Base-by-base conservation (phyloP, 2,113 vertebrate genomes). In the Alexandromys fortis region DNA sequence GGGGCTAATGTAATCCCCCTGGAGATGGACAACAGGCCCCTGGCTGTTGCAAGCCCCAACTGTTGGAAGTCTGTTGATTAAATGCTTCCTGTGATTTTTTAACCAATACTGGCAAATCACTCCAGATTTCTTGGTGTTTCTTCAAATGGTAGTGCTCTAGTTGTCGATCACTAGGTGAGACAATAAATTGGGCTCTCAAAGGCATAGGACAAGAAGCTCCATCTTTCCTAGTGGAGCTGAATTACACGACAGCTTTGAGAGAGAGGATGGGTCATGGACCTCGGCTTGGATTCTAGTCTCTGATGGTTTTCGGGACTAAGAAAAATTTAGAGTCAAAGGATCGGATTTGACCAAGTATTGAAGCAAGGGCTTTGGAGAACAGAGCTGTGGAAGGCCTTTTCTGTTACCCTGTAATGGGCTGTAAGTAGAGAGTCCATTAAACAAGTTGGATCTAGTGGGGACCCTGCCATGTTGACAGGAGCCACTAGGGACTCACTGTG, bases 21-120 rank as follows among this genome's bases (percentile, higher is more conserved):
- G 78, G n/a, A 38, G 1, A 5, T 28, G 17, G 30, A 10, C 5
- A 19, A 2, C 7, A 47, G 70, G 38, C 1, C 4, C 45, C 7
- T 16, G n/a, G 1, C 4, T 10, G 38, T 6, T 47, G 47, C 47
- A 45, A 45, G 42, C 1, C 38, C 24, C 3, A 0, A 0, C 4
- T 47, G 0, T 65, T 75, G 4, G 11, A 3, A 72, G 22, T 22
- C 8, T 12, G 4, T 19, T 65, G 24, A 21, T 38, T 55, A 38
- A 86, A 82, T 17, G 7, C 4, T 1, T 35, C 7, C 2, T 52
- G 55, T 58, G 55, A 58, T 58, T 58, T 35, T 86, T 68, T 42
- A 10, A 81, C 26, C 26, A 38, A 7, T 9, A 6, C 7, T 16
- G 70, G 68, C 42, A 85, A 75, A 38, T 3, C 33, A 4, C 3